Evolutionary conservation across 2,888 invertebrate genomes (phyloP), one percentile per base, ranked within the genome.

Genomic region (Lepas anatifera): DNA sequence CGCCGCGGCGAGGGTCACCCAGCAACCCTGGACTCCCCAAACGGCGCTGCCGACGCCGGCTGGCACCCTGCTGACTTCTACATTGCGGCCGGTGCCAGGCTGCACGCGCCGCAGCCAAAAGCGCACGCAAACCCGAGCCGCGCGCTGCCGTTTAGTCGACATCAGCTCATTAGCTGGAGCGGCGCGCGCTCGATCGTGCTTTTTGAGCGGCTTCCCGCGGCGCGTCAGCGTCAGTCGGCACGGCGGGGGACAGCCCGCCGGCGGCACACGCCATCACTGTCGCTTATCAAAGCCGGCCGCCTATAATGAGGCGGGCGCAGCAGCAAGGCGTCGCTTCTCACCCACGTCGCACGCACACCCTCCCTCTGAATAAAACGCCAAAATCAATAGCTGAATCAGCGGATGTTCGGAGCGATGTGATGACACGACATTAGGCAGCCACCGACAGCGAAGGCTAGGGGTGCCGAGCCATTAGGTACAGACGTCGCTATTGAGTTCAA

Each of bases 321-420:
- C 58, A 22, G 13, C 29, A 29, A 18, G 22, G 11, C 18, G 32
- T 35, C 58, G 22, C 58, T 32, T 35, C 35, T 35, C 58, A 11
- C 35, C 58, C 18, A 32, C 35, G 58, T 22, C 32, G 11, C n/a
- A n/a, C n/a, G n/a, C n/a, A n/a, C n/a, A n/a, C n/a, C n/a, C n/a
- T 18, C 52, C 52, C 32, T 22, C 22, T 58, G 58, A 58, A 58
- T 58, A 58, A 58, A 58, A 58, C 35, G 18, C 29, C 22, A 58
- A 58, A 58, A 58, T 58, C 58, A 58, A 58, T 58, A 58, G 32
- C 22, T 58, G 58, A 58, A 58, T 58, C 58, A 35, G 58, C 58
- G n/a, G n/a, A 58, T 58, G 32, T 58, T 58, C 35, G 35, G 58
- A n/a, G n/a, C n/a, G n/a, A n/a, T n/a, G n/a, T n/a, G n/a, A n/a